Percentiles rank a stretch among this genome's conserved stretches.
Conservation (phyloP, 2,113 vertebrate species). For the Lagenorhynchus albirostris region DNA sequence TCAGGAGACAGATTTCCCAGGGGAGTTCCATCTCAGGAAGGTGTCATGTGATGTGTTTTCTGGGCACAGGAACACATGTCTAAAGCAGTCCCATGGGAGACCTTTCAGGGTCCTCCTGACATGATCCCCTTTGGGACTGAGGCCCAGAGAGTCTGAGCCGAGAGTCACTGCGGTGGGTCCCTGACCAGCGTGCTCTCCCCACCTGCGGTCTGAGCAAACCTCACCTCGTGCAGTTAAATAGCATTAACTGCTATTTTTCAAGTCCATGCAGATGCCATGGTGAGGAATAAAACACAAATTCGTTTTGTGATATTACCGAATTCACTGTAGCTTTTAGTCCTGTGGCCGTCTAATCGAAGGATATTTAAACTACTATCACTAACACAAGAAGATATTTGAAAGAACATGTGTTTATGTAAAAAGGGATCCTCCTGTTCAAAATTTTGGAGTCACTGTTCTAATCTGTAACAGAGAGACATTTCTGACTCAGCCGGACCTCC, state of each 20-base stretch:
- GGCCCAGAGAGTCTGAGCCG: too few relatives aligned
- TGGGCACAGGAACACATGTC: neutral
- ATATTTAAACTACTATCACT: neutral
- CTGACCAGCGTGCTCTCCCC: neutral
- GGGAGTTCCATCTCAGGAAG: too few relatives aligned
- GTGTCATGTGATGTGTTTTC: neutral
- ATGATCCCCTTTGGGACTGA: neutral
- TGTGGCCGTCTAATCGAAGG: neutral
- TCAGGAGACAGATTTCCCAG: neutral
- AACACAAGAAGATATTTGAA: neutral
- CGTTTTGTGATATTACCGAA: neutral
- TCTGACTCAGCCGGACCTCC: neutral
- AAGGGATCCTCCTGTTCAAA: neutral
- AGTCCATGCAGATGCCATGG: neutral
- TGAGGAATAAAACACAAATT: neutral
- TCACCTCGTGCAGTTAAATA: too few relatives aligned
- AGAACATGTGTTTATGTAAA: neutral
- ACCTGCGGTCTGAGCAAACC: neutral
- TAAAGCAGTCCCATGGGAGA: neutral
- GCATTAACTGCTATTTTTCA: neutral
- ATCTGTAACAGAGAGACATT: neutral
- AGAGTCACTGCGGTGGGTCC: too few relatives aligned
- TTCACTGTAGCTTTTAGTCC: neutral
- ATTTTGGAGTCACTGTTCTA: slow-evolving; percentile 1
- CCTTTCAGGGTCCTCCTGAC: neutral